Evolutionary conservation across 2,888 invertebrate genomes (phyloP).

Genomic region (Orchestes rusci): DNA sequence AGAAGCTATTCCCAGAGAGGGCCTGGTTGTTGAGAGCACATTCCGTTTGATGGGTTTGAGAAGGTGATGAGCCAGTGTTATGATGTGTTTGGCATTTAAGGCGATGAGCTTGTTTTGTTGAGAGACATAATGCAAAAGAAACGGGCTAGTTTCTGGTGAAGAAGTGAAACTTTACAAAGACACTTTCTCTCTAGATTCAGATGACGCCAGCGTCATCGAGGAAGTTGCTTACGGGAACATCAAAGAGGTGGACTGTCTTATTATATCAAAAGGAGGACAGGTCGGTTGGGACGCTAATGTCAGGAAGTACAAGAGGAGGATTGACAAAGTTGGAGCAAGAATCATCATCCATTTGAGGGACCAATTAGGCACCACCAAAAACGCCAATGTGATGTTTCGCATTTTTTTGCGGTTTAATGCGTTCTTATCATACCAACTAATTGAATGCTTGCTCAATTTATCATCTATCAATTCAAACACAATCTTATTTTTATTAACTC

Average conservation of each 20-base stretch:
- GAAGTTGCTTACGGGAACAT: slow-evolving; percentile 93
- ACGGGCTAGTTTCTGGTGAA: slow-evolving; percentile 78
- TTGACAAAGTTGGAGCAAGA: slow-evolving; percentile 95
- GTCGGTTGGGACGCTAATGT: slow-evolving; percentile 98
- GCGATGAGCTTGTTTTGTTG: slow-evolving; percentile 97
- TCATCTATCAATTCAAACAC: too few species aligned
- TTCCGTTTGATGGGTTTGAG: slow-evolving; percentile 97
- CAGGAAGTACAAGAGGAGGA: slow-evolving; percentile 93
- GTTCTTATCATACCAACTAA: too few species aligned
- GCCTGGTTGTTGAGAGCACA: slow-evolving; percentile 94
- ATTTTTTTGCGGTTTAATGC: slow-evolving; percentile 99
- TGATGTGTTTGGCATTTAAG: slow-evolving; percentile 94
- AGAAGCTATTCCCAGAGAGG: slow-evolving; percentile 96
- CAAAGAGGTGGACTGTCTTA: slow-evolving; percentile 96
- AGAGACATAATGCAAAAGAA: slow-evolving; percentile 98
- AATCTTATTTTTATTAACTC: too few species aligned
- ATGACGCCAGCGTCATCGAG: slow-evolving; percentile 95
- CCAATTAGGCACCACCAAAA: slow-evolving; percentile 93
- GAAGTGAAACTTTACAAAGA: slow-evolving; percentile 52
- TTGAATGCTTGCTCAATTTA: too few species aligned
- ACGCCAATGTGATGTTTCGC: slow-evolving; percentile 99
- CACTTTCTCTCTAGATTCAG: slow-evolving; percentile 73
- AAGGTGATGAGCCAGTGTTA: slow-evolving; percentile 95
- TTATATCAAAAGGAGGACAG: slow-evolving; percentile 92
- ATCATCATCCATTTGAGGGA: slow-evolving; percentile 96